Base-by-base conservation (phyloP, 1,140 invertebrate genomes). In the Micrasema minimum region DNA sequence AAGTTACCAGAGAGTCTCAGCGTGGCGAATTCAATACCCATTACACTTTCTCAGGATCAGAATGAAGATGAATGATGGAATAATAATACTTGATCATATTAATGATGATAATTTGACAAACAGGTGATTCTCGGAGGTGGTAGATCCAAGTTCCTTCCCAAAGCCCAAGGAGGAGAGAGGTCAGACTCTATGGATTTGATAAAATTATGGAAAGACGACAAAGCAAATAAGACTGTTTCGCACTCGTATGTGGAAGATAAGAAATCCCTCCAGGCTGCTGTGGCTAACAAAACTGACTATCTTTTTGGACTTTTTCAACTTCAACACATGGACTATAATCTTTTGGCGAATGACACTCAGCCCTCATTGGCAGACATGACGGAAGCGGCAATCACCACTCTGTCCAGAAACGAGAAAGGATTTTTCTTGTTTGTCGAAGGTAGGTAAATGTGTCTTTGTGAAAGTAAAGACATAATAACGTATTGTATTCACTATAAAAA, bases 281-380 rank as follows among this genome's bases (percentile, higher is more conserved):
- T 76, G 59, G 48, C 26, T 14, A 62, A 68, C 22, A 57, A 66
- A 41, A 71, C 72, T 3, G 72, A 75, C 20, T 88, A 87, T 75
- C 77, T 91, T 0, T 77, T 91, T 11, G 89, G 89, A 1, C 76
- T 90, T 2, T 89, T 88, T 75, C 79, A 85, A 73, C 79, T 81
- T n/a, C 80, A 81, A 72, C 86, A 88, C 71, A 82, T 86, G 80
- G 78, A 82, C 1, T 88, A 87, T 76, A 83, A 88, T 37, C 71
- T 85, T 35, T 85, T 82, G 79, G 87, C 83, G 10, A 12, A 75
- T 69, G 81, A 83, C 64, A 83, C 76, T 70, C 85, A 91, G 37
- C 91, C 91, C 0, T 86, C 86, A 3, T 79, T 97, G 0, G 85
- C 84, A 16, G 92, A 96, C 79, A 96, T 96, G 94, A 93, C 92